phyloP scores from a whole-genome alignment of 2,888 invertebrate genomes.

The Pseudoips prasinana region DNA sequence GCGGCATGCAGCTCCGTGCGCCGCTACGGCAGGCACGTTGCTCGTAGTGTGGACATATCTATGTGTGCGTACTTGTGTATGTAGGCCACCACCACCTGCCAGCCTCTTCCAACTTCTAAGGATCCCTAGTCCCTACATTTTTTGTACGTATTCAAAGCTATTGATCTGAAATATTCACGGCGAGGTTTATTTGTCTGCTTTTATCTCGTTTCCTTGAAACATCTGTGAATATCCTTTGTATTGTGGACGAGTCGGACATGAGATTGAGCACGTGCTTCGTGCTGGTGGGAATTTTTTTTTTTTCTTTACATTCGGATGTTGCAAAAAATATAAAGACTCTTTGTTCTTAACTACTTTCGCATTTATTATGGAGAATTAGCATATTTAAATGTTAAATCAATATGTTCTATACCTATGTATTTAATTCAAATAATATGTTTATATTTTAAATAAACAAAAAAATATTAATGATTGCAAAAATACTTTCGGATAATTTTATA shows the following conservation, averaged over 20 bases:
- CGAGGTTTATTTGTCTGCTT: conserved; percentile 44
- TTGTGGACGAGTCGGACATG: conserved; percentile 32
- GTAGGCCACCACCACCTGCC: conserved; percentile 33
- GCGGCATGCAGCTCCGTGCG: conserved; percentile 50
- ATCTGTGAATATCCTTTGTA: conserved; percentile 60
- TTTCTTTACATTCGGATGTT: conserved; percentile 13
- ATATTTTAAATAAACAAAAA: too few species aligned
- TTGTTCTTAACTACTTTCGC: too few species aligned
- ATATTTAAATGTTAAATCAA: too few species aligned
- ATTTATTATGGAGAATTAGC: too few species aligned
- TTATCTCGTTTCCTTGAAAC: conserved; percentile 48
- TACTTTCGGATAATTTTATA: too few species aligned
- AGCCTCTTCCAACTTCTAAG: conserved; percentile 26
- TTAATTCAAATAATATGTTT: too few species aligned
- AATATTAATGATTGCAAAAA: too few species aligned
- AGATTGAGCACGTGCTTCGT: conserved; percentile 59
- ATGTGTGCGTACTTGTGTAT: conserved; percentile 31
- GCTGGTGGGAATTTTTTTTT: conserved; percentile 35
- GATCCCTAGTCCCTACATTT: conserved; percentile 28
- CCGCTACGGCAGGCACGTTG: conserved; percentile 32
- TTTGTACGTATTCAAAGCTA: conserved; percentile 44
- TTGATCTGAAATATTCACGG: conserved; percentile 46
- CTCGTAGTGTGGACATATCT: conserved; percentile 17
- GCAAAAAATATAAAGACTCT: too few species aligned
- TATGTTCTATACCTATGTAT: too few species aligned